phyloP scores from a whole-genome alignment of 2,797 vertebrate genomes.

The Astyanax mexicanus region DNA sequence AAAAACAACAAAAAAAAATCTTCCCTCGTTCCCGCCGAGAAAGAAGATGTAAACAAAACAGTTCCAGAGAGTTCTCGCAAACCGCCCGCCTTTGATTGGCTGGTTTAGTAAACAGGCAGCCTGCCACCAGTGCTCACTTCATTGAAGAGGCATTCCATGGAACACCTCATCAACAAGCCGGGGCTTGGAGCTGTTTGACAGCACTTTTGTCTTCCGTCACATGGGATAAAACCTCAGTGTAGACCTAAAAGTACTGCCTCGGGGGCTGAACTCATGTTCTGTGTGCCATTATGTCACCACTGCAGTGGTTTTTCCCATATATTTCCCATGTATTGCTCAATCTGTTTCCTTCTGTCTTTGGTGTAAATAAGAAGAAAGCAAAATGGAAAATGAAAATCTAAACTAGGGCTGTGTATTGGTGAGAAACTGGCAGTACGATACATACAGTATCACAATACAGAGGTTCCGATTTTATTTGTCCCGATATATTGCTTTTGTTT shows the following conservation, averaged over 20 bases:
- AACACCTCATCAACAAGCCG: slow-evolving; percentile 44
- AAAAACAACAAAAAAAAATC: too few species aligned
- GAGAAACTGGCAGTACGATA: too few species aligned
- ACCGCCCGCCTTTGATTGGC: slow-evolving; percentile 28
- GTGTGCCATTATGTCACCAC: slow-evolving; percentile 26
- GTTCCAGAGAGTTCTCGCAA: slow-evolving; percentile 19
- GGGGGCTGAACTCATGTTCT: slow-evolving; percentile 23
- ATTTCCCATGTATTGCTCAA: slow-evolving; percentile 27
- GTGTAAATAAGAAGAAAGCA: slow-evolving; percentile 30
- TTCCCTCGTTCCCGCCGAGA: neutral
- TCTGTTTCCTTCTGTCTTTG: slow-evolving; percentile 13
- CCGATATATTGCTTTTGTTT: too few species aligned
- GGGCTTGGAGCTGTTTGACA: slow-evolving; percentile 42
- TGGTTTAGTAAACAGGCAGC: slow-evolving; percentile 30
- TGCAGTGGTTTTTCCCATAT: slow-evolving; percentile 18
- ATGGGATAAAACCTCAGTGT: slow-evolving; percentile 16
- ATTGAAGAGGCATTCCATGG: slow-evolving; percentile 22
- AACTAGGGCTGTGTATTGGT: too few species aligned
- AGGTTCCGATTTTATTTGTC: too few species aligned
- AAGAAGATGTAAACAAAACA: slow-evolving; percentile 30
- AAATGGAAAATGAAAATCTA: too few species aligned
- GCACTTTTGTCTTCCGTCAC: slow-evolving; percentile 47
- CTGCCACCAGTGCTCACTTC: slow-evolving; percentile 20
- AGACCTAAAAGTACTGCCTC: slow-evolving; percentile 21
- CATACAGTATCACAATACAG: too few species aligned